These are phyloP conservation scores for Drosophila buzzatii DNA, from an alignment of 2,888 invertebrate species.

Conservation along the genomic window DNA sequence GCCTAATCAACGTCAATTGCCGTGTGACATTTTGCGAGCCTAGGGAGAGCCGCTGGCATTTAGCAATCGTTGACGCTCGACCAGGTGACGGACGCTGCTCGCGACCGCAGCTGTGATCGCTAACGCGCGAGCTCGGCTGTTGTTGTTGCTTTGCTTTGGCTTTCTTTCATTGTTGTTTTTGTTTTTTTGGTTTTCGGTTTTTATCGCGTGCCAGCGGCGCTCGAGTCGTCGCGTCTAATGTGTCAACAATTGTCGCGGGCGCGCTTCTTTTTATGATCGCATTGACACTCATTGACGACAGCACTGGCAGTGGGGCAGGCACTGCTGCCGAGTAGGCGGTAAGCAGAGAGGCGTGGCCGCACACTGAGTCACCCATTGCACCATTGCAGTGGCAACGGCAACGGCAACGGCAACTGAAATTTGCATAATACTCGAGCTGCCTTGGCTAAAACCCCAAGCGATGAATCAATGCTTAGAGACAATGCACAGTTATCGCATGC, in stretches of 20 bases:
- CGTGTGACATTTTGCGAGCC: constrained; percentile 8
- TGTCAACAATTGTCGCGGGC: constrained; percentile 56
- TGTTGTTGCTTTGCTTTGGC: neutral
- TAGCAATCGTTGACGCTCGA: neutral
- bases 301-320: neutral
- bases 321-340: too few species aligned
- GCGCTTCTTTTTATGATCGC: constrained; percentile 26
- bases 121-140: constrained; percentile 16
- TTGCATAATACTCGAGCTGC: constrained; percentile 13
- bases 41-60: neutral
- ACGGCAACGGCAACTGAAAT: constrained; percentile 4
- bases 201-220: constrained; percentile 67
- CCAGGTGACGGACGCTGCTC: neutral
- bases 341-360: too few species aligned
- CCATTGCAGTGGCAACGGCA: neutral
- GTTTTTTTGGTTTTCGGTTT: neutral
- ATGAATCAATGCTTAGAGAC: constrained; percentile 34
- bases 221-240: constrained; percentile 25
- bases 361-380: neutral
- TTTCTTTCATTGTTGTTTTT: neutral
- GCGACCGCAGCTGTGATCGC: neutral
- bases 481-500: neutral
- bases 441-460: constrained; percentile 15
- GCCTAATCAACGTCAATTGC: constrained; percentile 8
- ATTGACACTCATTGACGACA: constrained; percentile 35